Conservation (phyloP, 2,113 vertebrate species). For the Motacilla alba region DNA sequence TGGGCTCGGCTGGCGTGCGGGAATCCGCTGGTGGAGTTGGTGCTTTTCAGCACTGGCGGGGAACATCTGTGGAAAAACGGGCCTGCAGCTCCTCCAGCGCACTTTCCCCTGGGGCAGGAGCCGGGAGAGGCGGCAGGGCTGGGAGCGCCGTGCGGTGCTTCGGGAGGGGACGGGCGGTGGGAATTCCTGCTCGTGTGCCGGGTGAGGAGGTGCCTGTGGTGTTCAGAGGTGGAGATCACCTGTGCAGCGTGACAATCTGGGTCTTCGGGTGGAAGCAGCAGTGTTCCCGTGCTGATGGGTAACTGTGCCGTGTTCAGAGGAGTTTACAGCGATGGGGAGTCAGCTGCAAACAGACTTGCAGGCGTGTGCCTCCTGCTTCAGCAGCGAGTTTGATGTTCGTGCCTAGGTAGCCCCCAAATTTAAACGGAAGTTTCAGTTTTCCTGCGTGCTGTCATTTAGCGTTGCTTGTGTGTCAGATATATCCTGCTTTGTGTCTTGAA, state of each 20-base stretch:
- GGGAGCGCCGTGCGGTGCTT: fast-evolving
- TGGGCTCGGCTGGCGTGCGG: fast-evolving
- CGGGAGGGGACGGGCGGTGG: neutral
- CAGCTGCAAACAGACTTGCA: neutral
- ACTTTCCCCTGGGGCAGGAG: fast-evolving
- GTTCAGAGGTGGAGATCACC: neutral
- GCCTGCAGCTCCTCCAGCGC: neutral
- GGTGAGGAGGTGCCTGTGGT: neutral
- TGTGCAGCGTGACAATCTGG: neutral
- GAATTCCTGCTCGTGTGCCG: neutral
- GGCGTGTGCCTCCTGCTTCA: neutral
- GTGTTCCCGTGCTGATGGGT: neutral
- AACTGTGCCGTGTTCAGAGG: neutral
- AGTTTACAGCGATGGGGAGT: neutral
- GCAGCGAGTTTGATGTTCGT: neutral
- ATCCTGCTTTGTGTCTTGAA: neutral
- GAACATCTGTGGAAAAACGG: neutral
- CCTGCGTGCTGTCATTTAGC: fast-evolving
- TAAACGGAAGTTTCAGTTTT: neutral
- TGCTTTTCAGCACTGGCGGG: neutral
- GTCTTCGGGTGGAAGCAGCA: neutral
- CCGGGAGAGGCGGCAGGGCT: neutral
- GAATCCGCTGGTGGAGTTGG: neutral
- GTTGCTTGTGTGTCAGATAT: neutral
- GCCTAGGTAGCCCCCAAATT: neutral